A percentile compares a stretch with the other conserved stretches of the same genome.
phyloP scores from a whole-genome alignment of 2,113 vertebrate species.

The Calypte anna region DNA sequence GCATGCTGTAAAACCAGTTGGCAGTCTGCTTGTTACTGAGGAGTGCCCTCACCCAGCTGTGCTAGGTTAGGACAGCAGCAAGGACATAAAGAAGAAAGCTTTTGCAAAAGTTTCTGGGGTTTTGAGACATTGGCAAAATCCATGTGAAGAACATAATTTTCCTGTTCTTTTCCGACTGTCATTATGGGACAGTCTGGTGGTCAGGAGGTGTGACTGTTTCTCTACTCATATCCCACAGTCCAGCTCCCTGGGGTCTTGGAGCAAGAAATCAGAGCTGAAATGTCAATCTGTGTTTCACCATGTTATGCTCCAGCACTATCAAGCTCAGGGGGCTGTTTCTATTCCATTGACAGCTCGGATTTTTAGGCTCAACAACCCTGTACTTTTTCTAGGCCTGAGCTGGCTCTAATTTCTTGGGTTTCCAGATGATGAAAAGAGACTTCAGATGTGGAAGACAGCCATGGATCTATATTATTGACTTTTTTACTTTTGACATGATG shows the following conservation, averaged over 20 bases:
- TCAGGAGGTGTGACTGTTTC: background rate
- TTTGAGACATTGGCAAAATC: background rate
- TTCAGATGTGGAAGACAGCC: background rate
- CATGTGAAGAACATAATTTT: background rate
- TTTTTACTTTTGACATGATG: background rate
- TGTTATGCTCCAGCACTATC: background rate
- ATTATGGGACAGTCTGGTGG: accelerated
- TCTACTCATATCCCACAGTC: background rate
- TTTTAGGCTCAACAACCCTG: background rate
- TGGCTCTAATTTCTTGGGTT: background rate
- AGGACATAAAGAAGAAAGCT: background rate
- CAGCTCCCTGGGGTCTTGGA: background rate
- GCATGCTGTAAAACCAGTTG: background rate
- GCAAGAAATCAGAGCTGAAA: background rate
- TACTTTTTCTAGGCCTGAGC: background rate
- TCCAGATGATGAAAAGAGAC: background rate
- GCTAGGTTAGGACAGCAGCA: background rate
- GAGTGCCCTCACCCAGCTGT: background rate
- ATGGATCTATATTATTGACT: slow-evolving; percentile 59
- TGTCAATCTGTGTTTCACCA: background rate
- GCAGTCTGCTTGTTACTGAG: background rate
- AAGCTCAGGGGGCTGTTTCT: background rate
- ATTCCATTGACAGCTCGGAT: background rate
- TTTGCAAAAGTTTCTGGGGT: background rate
- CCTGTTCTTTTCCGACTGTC: background rate